These are phyloP conservation scores for Coecobrya sp. DNA, from an alignment of 2,888 invertebrate genomes.

Conservation along the genomic window DNA sequence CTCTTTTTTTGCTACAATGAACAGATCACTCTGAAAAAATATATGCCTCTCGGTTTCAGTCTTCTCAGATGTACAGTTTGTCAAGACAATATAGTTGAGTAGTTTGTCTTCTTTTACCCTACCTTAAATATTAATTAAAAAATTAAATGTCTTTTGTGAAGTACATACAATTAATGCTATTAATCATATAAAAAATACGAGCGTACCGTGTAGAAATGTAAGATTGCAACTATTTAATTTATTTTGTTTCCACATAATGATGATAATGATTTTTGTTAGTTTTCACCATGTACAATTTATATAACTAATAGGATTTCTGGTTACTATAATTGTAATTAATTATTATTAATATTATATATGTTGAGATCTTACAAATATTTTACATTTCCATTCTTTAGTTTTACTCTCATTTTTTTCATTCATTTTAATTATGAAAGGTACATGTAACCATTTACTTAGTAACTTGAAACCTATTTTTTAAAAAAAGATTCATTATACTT, in stretches of 20 bases:
- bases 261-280: conserved; percentile 44
- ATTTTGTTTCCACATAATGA: conserved; percentile 18
- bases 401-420: conserved; percentile 29
- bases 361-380: conserved; percentile 53
- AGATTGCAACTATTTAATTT: conserved; percentile 41
- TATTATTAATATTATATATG: conserved; percentile 27
- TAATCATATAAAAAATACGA: no score
- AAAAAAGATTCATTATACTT: conserved; percentile 25
- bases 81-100: neutral
- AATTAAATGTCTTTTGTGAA: neutral
- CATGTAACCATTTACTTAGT: conserved; percentile 32
- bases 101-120: neutral
- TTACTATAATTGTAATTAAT: neutral
- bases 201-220: conserved; percentile 4
- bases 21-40: neutral
- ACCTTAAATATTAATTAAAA: conserved; percentile 12
- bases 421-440: conserved; percentile 4
- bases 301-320: conserved; percentile 11
- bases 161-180: no score
- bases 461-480: conserved; percentile 44
- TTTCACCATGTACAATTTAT: conserved; percentile 50
- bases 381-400: conserved; percentile 58
- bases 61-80: neutral
- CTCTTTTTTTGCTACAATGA: neutral
- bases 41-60: neutral